Percentiles rank a stretch among this genome's conserved stretches.
These are phyloP conservation scores for Phoeniculus purpureus DNA, from an alignment of 2,797 vertebrate species.

Conservation along the genomic window DNA sequence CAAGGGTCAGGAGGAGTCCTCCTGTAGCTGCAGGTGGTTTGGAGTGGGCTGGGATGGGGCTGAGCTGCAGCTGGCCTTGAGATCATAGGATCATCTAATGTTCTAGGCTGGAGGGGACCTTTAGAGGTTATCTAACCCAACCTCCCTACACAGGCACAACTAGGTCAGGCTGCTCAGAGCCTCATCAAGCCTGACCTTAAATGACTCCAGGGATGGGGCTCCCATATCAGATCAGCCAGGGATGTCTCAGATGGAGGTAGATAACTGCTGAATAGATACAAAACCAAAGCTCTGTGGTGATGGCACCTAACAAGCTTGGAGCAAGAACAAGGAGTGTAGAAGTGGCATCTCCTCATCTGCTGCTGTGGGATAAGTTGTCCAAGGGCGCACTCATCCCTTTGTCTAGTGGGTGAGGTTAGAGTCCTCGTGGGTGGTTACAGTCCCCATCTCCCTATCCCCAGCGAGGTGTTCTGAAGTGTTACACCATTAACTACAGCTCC, in stretches of 20 bases:
- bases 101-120: no score
- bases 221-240: background rate
- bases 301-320: background rate
- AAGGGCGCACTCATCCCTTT: background rate
- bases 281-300: rapidly evolving
- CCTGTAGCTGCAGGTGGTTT: background rate
- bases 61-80: background rate
- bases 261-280: background rate
- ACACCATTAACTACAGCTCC: background rate
- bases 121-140: no score
- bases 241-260: background rate
- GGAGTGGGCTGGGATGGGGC: background rate
- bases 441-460: background rate
- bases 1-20: background rate
- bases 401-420: background rate
- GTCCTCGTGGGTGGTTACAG: background rate
- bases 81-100: no score
- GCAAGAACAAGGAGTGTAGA: background rate
- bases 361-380: background rate
- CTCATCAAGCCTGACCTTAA: no score
- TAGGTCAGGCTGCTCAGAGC: no score
- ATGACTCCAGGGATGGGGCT: no score
- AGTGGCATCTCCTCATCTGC: background rate
- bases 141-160: no score
- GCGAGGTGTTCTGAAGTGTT: background rate